These are phyloP conservation scores for Geotrypetes seraphini DNA, from an alignment of 2,797 vertebrate species.

Conservation along the genomic window DNA sequence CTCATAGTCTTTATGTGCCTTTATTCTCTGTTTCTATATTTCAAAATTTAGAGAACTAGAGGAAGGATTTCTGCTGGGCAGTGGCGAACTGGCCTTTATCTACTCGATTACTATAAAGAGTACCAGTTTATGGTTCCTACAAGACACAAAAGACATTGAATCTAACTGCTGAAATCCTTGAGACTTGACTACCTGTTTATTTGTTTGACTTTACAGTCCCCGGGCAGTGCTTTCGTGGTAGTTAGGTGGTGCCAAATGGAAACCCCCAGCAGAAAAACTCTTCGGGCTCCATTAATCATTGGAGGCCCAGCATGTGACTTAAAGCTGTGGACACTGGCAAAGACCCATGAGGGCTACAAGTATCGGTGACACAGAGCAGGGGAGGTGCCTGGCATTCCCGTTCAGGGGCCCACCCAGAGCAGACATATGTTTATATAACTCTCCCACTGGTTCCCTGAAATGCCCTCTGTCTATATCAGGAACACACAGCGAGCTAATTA, in stretches of 20 bases:
- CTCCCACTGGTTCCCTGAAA: conserved; percentile 37
- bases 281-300: conserved; percentile 36
- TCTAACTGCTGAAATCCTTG: too few species aligned
- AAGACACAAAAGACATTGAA: too few species aligned
- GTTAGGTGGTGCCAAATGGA: conserved; percentile 8
- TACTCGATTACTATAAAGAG: too few species aligned
- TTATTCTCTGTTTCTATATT: too few species aligned
- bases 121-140: too few species aligned
- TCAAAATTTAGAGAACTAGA: too few species aligned
- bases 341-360: conserved; percentile 29
- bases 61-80: too few species aligned
- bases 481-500: conserved; percentile 25
- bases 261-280: conserved; percentile 31
- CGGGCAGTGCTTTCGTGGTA: neutral
- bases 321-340: conserved; percentile 34
- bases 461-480: conserved; percentile 32
- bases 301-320: conserved; percentile 26
- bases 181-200: too few species aligned
- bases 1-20: too few species aligned
- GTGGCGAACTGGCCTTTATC: too few species aligned
- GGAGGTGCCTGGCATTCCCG: conserved; percentile 36
- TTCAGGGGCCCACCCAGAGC: conserved; percentile 9
- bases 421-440: conserved; percentile 39
- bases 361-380: conserved; percentile 31
- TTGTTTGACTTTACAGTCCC: conserved; percentile 11